A percentile compares a stretch with the other conserved stretches of the same genome.
These are phyloP conservation scores for Sinocyclocheilus anshuiensis DNA, from an alignment of 2,113 vertebrate species.

Conservation along the genomic window DNA sequence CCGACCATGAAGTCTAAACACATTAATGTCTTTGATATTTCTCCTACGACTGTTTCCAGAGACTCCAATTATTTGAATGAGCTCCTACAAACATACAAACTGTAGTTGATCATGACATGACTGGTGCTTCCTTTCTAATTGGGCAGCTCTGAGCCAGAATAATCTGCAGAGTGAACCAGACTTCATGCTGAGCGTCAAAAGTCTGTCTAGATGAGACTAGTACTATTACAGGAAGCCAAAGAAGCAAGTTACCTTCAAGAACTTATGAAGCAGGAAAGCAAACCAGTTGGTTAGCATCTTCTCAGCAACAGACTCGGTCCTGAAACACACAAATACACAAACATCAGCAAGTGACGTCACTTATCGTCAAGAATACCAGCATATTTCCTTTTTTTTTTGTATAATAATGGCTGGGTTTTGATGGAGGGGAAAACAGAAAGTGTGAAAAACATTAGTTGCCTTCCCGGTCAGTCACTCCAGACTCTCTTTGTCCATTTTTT, in stretches of 20 bases:
- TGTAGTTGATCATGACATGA: not conserved
- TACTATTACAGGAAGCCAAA: not conserved
- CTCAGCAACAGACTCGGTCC: conserved; percentile 54
- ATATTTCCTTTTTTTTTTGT: not conserved
- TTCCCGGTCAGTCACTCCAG: not conserved
- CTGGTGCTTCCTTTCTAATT: not conserved
- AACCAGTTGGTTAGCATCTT: conserved; percentile 51
- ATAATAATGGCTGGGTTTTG: not conserved
- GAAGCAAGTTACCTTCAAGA: conserved; percentile 51
- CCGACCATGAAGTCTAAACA: not conserved
- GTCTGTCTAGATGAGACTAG: conserved; percentile 6
- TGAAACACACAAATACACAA: conserved; percentile 47
- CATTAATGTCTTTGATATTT: conserved; percentile 15
- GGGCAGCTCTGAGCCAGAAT: not conserved
- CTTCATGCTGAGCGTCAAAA: not conserved
- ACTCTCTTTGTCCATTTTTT: conserved; percentile 12
- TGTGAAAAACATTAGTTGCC: not conserved
- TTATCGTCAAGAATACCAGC: not conserved
- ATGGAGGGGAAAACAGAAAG: not conserved
- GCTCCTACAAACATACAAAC: not conserved
- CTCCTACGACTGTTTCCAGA: not conserved
- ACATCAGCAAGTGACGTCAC: not conserved
- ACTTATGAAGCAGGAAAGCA: conserved; percentile 55
- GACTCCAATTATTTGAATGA: conserved; percentile 22
- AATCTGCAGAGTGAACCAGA: conserved; percentile 2